Evolutionary conservation across 2,888 invertebrate genomes (phyloP).

Genomic region (Xestoiulus laeticollis): DNA sequence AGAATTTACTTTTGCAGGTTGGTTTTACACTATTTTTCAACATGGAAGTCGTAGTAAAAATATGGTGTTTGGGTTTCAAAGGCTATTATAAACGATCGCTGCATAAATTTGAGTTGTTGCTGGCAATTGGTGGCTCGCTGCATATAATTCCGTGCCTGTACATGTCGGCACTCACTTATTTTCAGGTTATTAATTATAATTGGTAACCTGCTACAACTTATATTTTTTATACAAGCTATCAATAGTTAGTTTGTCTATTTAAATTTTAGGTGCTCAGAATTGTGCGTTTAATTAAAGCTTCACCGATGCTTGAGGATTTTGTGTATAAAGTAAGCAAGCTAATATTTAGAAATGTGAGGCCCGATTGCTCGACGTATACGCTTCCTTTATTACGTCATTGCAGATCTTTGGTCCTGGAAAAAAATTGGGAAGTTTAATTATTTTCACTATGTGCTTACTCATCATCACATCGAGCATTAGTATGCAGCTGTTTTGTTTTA

Average conservation of each 20-base stretch:
- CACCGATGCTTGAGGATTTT: constrained; percentile 98
- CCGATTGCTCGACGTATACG: no score
- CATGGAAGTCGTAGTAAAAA: constrained; percentile 94
- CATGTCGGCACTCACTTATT: constrained; percentile 93
- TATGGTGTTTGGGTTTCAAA: constrained; percentile 95
- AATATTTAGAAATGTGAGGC: no score
- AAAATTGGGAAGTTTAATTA: constrained; percentile 98
- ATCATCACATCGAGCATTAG: constrained; percentile 99
- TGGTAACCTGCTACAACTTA: not conserved
- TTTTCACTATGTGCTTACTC: constrained; percentile 98
- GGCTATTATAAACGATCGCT: constrained; percentile 96
- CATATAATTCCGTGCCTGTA: constrained; percentile 94
- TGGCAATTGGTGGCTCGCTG: constrained; percentile 91
- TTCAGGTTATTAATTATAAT: constrained; percentile 72
- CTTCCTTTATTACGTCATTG: constrained; percentile 71
- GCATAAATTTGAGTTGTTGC: constrained; percentile 94
- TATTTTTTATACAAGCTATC: not conserved
- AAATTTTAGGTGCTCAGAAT: constrained; percentile 83
- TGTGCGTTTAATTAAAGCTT: constrained; percentile 95
- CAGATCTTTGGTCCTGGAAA: constrained; percentile 81
- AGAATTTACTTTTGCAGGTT: constrained; percentile 69
- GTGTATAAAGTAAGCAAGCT: constrained; percentile 69
- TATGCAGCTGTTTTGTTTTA: constrained; percentile 97
- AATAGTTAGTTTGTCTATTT: constrained; percentile 52
- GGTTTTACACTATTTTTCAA: constrained; percentile 95